phyloP scores from a whole-genome alignment of 1,140 invertebrate species.

The Thaumetopoea pityocampa region DNA sequence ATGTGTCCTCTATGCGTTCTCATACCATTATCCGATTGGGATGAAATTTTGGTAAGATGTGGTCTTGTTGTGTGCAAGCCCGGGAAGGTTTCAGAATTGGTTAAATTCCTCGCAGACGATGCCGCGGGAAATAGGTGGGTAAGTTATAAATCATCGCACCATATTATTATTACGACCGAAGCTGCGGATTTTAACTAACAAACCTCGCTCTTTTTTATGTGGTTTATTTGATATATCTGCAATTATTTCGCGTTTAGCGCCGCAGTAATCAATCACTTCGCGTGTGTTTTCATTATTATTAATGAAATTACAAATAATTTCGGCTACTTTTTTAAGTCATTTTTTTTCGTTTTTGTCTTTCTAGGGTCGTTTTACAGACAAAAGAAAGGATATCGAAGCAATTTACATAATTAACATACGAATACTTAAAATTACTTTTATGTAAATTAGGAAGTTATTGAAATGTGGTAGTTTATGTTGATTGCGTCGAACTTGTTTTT shows the following conservation, averaged over 20 bases:
- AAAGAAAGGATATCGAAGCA: constrained; percentile 49
- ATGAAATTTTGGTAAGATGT: too few relatives aligned
- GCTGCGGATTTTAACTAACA: constrained; percentile 10
- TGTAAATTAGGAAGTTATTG: constrained; percentile 48
- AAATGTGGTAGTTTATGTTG: constrained; percentile 41
- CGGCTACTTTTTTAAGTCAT: constrained; percentile 9
- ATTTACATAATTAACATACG: constrained; percentile 61
- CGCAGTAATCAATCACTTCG: constrained; percentile 22
- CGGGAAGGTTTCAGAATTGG: too few relatives aligned
- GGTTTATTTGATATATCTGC: constrained; percentile 12
- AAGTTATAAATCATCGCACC: too few relatives aligned
- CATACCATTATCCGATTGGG: too few relatives aligned
- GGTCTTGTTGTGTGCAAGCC: too few relatives aligned
- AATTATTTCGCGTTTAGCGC: constrained; percentile 27
- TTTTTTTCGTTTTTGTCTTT: too few relatives aligned
- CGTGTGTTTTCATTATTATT: constrained; percentile 10
- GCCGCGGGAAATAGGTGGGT: too few relatives aligned
- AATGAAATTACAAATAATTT: constrained; percentile 15
- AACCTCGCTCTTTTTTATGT: constrained; percentile 8
- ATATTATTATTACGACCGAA: too few relatives aligned
- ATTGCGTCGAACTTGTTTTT: constrained; percentile 21
- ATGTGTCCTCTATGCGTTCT: too few relatives aligned
- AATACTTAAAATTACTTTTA: constrained; percentile 47
- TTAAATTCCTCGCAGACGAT: too few relatives aligned
- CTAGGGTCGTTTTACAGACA: constrained; percentile 27